Conservation (phyloP, 1,140 invertebrate species). For the Acromyrmex echinatior region DNA sequence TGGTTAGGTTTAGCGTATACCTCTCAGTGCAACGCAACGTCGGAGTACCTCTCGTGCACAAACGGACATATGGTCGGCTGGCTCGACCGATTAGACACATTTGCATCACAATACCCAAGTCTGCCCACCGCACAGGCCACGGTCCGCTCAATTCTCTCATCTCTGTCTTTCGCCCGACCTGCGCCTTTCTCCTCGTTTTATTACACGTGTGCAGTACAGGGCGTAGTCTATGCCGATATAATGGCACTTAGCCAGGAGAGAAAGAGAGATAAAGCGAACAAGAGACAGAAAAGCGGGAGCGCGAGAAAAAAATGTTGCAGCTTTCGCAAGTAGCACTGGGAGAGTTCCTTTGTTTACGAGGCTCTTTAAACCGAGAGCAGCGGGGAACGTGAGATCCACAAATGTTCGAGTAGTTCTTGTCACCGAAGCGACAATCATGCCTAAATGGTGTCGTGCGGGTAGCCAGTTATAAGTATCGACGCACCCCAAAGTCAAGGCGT, state of each 20-base stretch:
- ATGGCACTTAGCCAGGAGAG: constrained; percentile 82
- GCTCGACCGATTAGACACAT: constrained; percentile 86
- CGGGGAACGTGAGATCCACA: constrained; percentile 27
- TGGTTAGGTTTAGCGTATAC: constrained; percentile 76
- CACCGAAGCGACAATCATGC: not conserved
- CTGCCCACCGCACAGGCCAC: constrained; percentile 78
- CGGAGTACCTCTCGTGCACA: constrained; percentile 67
- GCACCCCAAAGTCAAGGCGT: constrained; percentile 24
- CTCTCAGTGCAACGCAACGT: constrained; percentile 71
- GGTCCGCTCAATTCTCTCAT: constrained; percentile 50
- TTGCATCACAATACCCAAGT: constrained; percentile 85
- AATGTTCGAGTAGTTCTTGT: constrained; percentile 33
- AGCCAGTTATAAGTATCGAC: constrained; percentile 10
- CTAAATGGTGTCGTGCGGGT: constrained; percentile 60
- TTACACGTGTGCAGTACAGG: constrained; percentile 81
- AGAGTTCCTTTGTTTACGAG: constrained; percentile 66
- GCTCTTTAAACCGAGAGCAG: constrained; percentile 68
- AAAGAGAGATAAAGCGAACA: constrained; percentile 19
- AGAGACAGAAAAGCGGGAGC: constrained; percentile 4
- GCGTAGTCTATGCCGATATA: constrained; percentile 83
- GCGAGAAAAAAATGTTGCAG: constrained; percentile 78
- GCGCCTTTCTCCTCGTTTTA: constrained; percentile 76
- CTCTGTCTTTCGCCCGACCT: constrained; percentile 63
- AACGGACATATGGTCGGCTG: constrained; percentile 86
- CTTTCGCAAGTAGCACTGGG: constrained; percentile 73